phyloP scores from a whole-genome alignment of 1,140 invertebrate species.

The Macrocentrus cingulum region DNA sequence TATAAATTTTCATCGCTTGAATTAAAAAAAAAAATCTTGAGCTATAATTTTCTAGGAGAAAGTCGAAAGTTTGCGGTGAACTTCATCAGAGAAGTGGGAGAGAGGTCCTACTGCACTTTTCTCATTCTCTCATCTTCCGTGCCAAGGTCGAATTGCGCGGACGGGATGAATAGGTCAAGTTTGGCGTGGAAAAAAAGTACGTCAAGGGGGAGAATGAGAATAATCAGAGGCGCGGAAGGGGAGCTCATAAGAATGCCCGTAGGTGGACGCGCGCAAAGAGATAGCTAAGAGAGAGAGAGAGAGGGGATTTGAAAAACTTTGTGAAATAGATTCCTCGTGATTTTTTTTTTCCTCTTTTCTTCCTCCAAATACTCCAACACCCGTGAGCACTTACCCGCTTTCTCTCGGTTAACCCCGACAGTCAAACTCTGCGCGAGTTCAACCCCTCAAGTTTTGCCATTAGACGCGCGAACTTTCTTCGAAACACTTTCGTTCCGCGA shows the following conservation, averaged over 20 bases:
- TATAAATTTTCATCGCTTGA: conserved; percentile 24
- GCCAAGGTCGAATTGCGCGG: conserved; percentile 21
- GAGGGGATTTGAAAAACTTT: conserved; percentile 32
- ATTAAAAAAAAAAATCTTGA: conserved; percentile 23
- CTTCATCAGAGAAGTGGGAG: neutral
- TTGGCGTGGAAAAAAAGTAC: conserved; percentile 23
- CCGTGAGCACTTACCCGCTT: neutral
- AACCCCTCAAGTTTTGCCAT: conserved; percentile 50
- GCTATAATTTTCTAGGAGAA: conserved; percentile 22
- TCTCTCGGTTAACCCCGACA: conserved; percentile 30
- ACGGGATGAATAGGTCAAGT: conserved; percentile 32
- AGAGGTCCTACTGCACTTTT: neutral
- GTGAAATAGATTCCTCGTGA: conserved; percentile 21
- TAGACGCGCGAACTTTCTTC: conserved; percentile 57
- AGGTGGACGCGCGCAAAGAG: conserved; percentile 19
- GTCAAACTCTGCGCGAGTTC: conserved; percentile 42
- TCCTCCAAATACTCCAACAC: neutral
- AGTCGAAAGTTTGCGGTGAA: conserved; percentile 23
- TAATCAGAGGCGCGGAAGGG: too few relatives aligned
- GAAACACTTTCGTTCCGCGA: conserved; percentile 53
- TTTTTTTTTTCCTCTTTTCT: conserved; percentile 22
- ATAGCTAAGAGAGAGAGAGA: conserved; percentile 4
- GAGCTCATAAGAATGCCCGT: conserved; percentile 17
- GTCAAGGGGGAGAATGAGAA: conserved; percentile 2
- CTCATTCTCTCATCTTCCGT: conserved; percentile 1